phyloP scores from a whole-genome alignment of 2,113 vertebrate genomes.

The Chrysemys picta region DNA sequence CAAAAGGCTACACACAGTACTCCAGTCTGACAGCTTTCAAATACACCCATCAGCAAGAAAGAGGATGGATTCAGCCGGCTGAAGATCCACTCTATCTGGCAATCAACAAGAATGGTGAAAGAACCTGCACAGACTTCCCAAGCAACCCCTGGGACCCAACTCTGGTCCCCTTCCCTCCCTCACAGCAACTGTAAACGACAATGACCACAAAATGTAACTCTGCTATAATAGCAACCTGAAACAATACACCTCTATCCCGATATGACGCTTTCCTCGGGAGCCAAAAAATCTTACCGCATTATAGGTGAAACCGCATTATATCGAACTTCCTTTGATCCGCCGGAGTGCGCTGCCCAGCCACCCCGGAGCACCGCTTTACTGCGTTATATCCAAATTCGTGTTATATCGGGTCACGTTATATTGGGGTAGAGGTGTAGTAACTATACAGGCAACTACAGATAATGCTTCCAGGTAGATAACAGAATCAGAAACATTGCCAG shows the following conservation, averaged over 20 bases:
- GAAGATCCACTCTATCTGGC: background rate
- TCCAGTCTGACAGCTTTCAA: slow-evolving; percentile 28
- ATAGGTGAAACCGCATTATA: too few relatives aligned
- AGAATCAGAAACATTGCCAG: background rate
- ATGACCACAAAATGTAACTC: background rate
- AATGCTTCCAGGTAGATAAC: background rate
- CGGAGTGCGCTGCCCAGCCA: too few relatives aligned
- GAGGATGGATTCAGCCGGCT: slow-evolving; percentile 23
- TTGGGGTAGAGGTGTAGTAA: background rate
- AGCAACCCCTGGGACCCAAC: background rate
- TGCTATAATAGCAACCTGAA: background rate
- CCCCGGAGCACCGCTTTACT: too few relatives aligned
- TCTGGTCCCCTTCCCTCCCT: background rate
- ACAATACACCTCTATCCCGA: background rate
- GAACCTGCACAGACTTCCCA: slow-evolving; percentile 5
- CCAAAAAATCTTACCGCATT: too few relatives aligned
- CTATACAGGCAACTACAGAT: slow-evolving; percentile 7
- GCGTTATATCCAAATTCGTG: too few relatives aligned
- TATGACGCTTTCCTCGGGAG: too few relatives aligned
- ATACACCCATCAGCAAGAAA: slow-evolving; percentile 28
- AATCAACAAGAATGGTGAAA: background rate
- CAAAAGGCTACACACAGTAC: slow-evolving; percentile 24
- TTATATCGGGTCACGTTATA: too few relatives aligned
- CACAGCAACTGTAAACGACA: background rate
- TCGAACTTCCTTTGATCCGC: too few relatives aligned